Conservation (phyloP, 2,888 invertebrate genomes). For the Oscheius myriophilus region DNA sequence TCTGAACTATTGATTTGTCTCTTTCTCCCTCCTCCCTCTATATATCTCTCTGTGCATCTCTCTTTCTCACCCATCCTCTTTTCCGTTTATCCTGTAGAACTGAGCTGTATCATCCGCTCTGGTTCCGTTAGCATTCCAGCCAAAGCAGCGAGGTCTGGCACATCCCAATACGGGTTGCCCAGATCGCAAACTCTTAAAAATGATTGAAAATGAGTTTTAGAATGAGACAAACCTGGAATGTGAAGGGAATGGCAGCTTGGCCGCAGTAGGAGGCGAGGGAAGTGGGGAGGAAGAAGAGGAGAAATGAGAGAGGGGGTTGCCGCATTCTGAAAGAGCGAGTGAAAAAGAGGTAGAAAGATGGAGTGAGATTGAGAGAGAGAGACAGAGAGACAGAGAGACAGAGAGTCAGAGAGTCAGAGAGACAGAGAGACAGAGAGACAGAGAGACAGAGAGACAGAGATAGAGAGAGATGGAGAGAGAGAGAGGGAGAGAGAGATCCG, state of each 20-base stretch:
- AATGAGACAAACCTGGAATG: conserved; percentile 49
- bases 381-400: neutral
- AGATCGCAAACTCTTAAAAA: conserved; percentile 50
- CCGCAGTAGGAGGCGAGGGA: conserved; percentile 57
- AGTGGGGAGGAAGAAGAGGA: conserved; percentile 12
- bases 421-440: neutral
- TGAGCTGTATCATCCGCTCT: conserved; percentile 55
- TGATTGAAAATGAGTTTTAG: neutral
- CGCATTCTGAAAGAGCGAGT: conserved; percentile 6
- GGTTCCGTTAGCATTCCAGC: conserved; percentile 53
- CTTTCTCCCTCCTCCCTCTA: conserved; percentile 1
- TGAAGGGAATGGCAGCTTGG: conserved; percentile 59
- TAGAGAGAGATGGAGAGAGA: too few species aligned
- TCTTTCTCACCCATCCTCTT: conserved; percentile 52
- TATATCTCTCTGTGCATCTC: too few species aligned
- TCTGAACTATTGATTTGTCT: neutral
- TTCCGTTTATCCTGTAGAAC: conserved; percentile 56
- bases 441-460: neutral
- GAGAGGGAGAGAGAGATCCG: too few species aligned
- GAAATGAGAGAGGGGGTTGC: neutral
- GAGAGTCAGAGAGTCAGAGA: neutral
- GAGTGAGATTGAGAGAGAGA: neutral
- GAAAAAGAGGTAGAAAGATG: neutral
- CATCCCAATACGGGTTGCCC: conserved; percentile 59
- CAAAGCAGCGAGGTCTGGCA: conserved; percentile 57